These are phyloP conservation scores for Thrips palmi DNA, from an alignment of 1,140 invertebrate genomes.

Conservation along the genomic window DNA sequence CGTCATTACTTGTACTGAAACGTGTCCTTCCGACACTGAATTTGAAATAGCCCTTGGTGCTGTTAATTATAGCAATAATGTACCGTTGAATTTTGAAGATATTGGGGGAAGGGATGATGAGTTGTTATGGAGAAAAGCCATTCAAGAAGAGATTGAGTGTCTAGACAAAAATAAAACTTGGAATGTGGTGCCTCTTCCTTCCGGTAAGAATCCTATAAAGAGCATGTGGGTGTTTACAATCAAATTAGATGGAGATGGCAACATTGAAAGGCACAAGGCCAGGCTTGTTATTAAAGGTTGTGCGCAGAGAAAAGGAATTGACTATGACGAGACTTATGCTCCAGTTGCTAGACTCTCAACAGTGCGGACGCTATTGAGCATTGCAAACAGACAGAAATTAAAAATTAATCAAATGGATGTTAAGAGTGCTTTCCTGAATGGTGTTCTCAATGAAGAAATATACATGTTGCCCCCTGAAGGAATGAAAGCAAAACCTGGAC, in stretches of 20 bases:
- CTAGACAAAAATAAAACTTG: constrained; percentile 12
- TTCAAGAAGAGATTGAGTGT: constrained; percentile 12
- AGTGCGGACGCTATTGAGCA: constrained; percentile 16
- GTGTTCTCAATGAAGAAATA: constrained; percentile 22
- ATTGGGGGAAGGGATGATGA: constrained; percentile 8
- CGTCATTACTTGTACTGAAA: neutral
- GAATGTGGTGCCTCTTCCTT: constrained; percentile 13
- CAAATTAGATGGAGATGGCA: constrained; percentile 12
- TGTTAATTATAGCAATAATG: neutral
- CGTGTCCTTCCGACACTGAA: neutral
- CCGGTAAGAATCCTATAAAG: constrained; percentile 10
- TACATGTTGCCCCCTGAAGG: constrained; percentile 23
- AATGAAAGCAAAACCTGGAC: constrained; percentile 10
- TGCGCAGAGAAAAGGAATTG: constrained; percentile 12
- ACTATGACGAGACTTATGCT: constrained; percentile 16
- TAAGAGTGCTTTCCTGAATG: constrained; percentile 24
- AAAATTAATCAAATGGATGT: constrained; percentile 18
- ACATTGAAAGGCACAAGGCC: constrained; percentile 12
- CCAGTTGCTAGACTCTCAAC: constrained; percentile 15
- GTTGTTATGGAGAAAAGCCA: constrained; percentile 11
- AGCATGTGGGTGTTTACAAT: constrained; percentile 18
- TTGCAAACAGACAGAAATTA: constrained; percentile 8
- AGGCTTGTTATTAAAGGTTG: constrained; percentile 16
- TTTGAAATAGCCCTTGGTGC: neutral
- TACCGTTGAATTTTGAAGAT: too few species aligned